These are phyloP conservation scores for Chrysolina americana DNA, from an alignment of 2,888 invertebrate genomes.

Conservation along the genomic window DNA sequence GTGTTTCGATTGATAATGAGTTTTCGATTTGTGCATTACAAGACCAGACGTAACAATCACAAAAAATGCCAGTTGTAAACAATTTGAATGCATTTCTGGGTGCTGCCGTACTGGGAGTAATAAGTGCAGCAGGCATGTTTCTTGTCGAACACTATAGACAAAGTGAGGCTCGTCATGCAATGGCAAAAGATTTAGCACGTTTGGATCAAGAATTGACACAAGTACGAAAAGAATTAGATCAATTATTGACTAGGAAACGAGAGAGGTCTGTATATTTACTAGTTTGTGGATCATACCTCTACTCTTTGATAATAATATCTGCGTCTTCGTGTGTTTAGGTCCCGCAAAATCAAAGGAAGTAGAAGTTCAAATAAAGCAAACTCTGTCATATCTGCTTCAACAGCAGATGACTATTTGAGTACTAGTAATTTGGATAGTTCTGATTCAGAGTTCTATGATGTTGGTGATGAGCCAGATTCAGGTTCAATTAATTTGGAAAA, in stretches of 20 bases:
- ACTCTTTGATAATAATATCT: neutral
- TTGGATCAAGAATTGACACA: slow-evolving; percentile 62
- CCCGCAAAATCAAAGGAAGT: slow-evolving; percentile 40
- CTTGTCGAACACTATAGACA: slow-evolving; percentile 65
- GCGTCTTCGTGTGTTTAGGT: slow-evolving; percentile 27
- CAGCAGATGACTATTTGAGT: slow-evolving; percentile 63
- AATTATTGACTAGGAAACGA: slow-evolving; percentile 54
- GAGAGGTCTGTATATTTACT: slow-evolving; percentile 45
- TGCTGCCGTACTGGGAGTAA: slow-evolving; percentile 65
- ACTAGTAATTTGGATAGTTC: slow-evolving; percentile 64
- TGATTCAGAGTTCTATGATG: slow-evolving; percentile 68
- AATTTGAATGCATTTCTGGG: slow-evolving; percentile 61
- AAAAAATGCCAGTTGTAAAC: slow-evolving; percentile 55
- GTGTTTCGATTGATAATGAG: too few relatives aligned
- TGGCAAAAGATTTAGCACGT: slow-evolving; percentile 65
- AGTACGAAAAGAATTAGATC: slow-evolving; percentile 62
- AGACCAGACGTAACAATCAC: too few relatives aligned
- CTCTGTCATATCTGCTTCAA: slow-evolving; percentile 46
- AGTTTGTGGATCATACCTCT: neutral
- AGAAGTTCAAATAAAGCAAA: slow-evolving; percentile 42
- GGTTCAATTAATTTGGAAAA: slow-evolving; percentile 43
- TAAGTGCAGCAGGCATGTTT: slow-evolving; percentile 66
- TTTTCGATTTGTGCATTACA: too few relatives aligned
- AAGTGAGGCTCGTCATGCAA: slow-evolving; percentile 62
- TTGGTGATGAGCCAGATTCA: slow-evolving; percentile 61